phyloP scores from a whole-genome alignment of 2,888 invertebrate species.

The Eupithecia dodoneata region DNA sequence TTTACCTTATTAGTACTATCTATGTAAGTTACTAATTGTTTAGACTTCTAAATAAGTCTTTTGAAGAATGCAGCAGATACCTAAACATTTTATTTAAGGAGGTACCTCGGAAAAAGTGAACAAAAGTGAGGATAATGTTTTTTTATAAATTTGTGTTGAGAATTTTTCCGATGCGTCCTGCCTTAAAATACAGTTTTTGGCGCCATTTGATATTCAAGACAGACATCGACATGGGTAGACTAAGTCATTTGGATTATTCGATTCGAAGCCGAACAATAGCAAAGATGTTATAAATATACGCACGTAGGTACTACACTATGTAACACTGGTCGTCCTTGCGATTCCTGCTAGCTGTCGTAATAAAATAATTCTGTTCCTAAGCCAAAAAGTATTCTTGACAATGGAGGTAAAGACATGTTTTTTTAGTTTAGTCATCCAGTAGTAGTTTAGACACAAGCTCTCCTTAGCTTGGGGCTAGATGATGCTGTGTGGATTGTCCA shows the following conservation, averaged over 20 bases:
- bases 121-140: neutral
- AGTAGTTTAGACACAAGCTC: too few species aligned
- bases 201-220: neutral
- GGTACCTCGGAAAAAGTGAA: too few species aligned
- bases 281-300: neutral
- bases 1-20: too few species aligned
- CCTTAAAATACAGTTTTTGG: neutral
- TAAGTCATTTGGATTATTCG: neutral
- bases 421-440: neutral
- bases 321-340: slow-evolving; percentile 20
- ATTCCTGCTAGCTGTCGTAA: slow-evolving; percentile 17
- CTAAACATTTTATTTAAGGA: neutral
- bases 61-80: neutral
- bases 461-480: too few species aligned
- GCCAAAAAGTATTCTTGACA: neutral
- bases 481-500: too few species aligned
- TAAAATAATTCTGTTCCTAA: slow-evolving; percentile 11
- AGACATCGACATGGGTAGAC: neutral
- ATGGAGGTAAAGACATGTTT: neutral
- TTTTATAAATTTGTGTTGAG: neutral
- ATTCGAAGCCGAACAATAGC: slow-evolving; percentile 8
- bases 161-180: neutral
- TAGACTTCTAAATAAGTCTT: neutral
- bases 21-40: neutral
- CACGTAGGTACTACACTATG: neutral